Evolutionary conservation across 2,113 vertebrate genomes (phyloP).

Genomic region (Elachura formosa): DNA sequence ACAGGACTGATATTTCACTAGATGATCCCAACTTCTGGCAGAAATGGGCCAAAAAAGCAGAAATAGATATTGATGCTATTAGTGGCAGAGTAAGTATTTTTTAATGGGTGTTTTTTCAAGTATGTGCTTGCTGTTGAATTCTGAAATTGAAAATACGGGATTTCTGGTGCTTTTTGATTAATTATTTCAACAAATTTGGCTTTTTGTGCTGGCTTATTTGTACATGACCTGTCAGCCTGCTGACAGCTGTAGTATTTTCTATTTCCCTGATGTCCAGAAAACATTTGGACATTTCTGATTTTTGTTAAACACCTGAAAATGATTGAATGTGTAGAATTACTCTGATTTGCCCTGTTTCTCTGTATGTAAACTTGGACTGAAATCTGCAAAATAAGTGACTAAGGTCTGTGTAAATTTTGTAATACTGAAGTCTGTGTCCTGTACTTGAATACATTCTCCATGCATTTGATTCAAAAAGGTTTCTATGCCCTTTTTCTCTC

Average conservation of each 20-base stretch:
- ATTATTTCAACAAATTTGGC: not conserved
- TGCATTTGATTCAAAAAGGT: not conserved
- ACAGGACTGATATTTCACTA: slow-evolving; percentile 96
- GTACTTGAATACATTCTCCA: fast-evolving
- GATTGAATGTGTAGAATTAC: not conserved
- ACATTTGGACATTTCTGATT: not conserved
- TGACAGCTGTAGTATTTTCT: not conserved
- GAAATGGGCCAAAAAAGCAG: slow-evolving; percentile 99
- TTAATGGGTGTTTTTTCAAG: not conserved
- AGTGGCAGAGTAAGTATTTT: slow-evolving; percentile 90
- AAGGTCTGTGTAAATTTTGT: not conserved
- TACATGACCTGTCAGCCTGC: not conserved
- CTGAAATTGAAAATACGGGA: not conserved
- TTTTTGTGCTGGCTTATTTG: not conserved
- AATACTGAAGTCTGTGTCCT: not conserved
- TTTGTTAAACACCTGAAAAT: not conserved
- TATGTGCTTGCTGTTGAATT: not conserved
- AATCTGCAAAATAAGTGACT: not conserved
- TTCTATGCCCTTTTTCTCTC: not conserved
- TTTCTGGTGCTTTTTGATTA: not conserved
- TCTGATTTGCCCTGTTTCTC: not conserved
- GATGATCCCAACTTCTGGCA: slow-evolving; percentile 99
- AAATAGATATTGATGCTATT: slow-evolving; percentile 91
- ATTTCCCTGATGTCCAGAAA: not conserved
- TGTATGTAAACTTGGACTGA: not conserved